Conservation (phyloP, 2,113 vertebrate genomes). For the Hemibagrus wyckioides region DNA sequence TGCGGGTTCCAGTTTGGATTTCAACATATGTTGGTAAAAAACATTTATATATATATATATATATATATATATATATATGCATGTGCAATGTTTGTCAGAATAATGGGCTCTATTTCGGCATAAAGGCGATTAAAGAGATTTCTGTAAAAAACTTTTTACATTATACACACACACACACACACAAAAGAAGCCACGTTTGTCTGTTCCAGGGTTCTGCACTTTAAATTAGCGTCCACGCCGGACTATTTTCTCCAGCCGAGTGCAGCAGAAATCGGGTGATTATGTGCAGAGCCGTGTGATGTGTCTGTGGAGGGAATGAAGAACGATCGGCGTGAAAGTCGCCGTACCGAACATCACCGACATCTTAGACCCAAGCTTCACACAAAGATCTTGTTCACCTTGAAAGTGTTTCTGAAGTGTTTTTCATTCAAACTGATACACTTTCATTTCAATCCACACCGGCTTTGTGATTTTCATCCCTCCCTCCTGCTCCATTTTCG, state of each 20-base stretch:
- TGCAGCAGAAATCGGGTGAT: background rate
- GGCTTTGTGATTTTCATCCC: background rate
- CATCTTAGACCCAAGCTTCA: background rate
- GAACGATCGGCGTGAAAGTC: background rate
- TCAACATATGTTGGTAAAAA: background rate
- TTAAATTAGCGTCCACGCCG: background rate
- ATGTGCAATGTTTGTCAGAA: conserved; percentile 10
- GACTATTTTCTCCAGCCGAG: background rate
- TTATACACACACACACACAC: background rate
- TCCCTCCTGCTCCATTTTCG: background rate
- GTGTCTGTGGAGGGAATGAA: background rate
- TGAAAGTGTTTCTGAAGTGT: too few relatives aligned
- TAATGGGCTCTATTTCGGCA: conserved; percentile 21
- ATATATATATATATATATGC: background rate
- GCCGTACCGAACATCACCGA: background rate
- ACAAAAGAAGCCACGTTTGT: background rate
- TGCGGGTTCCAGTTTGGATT: background rate
- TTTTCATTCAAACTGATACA: background rate
- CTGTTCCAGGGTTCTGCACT: background rate
- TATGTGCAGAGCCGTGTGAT: background rate
- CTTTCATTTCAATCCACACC: background rate
- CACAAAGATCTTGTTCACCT: background rate
- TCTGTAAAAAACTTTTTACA: background rate
- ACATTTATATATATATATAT: too few relatives aligned
- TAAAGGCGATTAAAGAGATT: background rate